phyloP scores from a whole-genome alignment of 2,797 vertebrate genomes.

The Stomatorhinus walkeri region DNA sequence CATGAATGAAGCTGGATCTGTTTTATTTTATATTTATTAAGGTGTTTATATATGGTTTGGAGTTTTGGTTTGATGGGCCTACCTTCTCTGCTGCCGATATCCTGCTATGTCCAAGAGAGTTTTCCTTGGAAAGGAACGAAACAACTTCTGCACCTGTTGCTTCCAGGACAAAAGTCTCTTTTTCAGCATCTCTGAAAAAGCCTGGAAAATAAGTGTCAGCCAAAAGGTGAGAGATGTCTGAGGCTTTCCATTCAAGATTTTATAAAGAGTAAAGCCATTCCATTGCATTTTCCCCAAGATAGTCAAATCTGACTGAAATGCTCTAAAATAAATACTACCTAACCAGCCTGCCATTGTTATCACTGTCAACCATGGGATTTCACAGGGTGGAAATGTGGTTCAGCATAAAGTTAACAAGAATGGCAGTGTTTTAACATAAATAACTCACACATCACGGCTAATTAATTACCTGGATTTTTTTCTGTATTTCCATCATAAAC shows the following conservation, averaged over 20 bases:
- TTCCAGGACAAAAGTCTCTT: slow-evolving; percentile 99
- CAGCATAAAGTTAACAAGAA: background rate
- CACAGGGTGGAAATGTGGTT: background rate
- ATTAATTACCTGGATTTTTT: background rate
- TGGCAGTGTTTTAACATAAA: background rate
- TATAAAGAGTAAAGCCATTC: slow-evolving; percentile 32
- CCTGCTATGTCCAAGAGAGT: slow-evolving; percentile 88
- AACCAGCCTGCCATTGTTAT: background rate
- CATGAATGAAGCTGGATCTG: background rate
- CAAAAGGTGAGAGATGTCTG: slow-evolving; percentile 31
- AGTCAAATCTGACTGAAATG: background rate
- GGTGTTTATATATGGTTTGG: background rate
- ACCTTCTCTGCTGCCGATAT: slow-evolving; percentile 90
- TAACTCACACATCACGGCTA: background rate
- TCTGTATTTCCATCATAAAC: background rate
- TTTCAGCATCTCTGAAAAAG: slow-evolving; percentile 95
- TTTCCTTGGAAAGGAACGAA: slow-evolving; percentile 95
- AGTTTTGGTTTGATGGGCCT: background rate
- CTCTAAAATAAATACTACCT: background rate
- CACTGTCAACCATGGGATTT: background rate
- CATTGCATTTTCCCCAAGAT: background rate
- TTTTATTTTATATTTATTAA: background rate
- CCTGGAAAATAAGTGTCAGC: slow-evolving; percentile 54
- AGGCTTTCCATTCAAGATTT: slow-evolving; percentile 35
- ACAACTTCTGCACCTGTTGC: slow-evolving; percentile 98